phyloP scores from a whole-genome alignment of 2,888 invertebrate genomes.

The Neoaliturus tenellus region DNA sequence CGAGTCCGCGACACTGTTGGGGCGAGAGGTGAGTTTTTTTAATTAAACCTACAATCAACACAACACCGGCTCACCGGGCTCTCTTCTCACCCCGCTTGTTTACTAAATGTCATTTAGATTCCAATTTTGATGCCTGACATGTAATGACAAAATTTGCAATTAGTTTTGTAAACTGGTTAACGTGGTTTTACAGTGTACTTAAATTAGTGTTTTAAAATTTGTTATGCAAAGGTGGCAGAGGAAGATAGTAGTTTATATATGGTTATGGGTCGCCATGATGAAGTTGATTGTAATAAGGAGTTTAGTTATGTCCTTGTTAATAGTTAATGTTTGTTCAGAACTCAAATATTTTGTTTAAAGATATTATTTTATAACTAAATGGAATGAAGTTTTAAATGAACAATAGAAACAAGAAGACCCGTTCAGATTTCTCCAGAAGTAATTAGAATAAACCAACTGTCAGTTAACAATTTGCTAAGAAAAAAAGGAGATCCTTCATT shows the following conservation, averaged over 20 bases:
- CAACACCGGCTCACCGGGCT: not conserved
- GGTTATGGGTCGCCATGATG: not conserved
- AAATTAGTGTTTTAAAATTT: not conserved
- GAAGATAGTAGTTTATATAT: not conserved
- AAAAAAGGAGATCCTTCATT: too few species aligned
- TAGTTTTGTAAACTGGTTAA: not conserved
- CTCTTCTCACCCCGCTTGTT: slow-evolving; percentile 23
- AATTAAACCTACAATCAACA: slow-evolving; percentile 43
- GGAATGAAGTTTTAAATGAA: too few species aligned
- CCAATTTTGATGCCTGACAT: slow-evolving; percentile 33
- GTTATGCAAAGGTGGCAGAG: not conserved
- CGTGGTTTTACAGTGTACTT: not conserved
- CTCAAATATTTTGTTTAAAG: too few species aligned
- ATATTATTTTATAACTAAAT: too few species aligned
- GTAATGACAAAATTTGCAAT: slow-evolving; percentile 16
- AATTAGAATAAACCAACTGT: too few species aligned
- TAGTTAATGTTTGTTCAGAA: too few species aligned
- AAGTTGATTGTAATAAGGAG: not conserved
- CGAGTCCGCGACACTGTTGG: not conserved
- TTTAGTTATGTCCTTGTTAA: too few species aligned
- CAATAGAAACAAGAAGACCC: too few species aligned
- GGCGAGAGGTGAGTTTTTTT: slow-evolving; percentile 28
- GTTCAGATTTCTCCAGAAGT: too few species aligned
- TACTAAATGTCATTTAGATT: slow-evolving; percentile 38
- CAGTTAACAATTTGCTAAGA: too few species aligned